phyloP scores from a whole-genome alignment of 1,140 invertebrate species.

The Drosophila fuyamai region DNA sequence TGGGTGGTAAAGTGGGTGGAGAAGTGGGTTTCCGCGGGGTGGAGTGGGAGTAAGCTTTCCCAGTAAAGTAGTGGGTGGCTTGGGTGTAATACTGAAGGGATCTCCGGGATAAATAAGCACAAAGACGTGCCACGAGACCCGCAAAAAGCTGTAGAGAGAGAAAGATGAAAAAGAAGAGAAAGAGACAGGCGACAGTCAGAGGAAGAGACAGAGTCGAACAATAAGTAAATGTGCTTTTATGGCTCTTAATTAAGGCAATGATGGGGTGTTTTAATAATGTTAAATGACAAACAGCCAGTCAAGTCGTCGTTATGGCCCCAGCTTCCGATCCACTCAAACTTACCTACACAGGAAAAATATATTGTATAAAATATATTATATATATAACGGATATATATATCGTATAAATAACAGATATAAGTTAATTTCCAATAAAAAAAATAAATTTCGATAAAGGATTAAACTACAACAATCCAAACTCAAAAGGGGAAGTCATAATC shows the following conservation, averaged over 20 bases:
- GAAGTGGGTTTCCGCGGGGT: slow-evolving; percentile 1
- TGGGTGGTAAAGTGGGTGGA: slow-evolving; percentile 14
- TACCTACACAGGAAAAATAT: not conserved
- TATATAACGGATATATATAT: too few relatives aligned
- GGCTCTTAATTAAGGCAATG: slow-evolving; percentile 85
- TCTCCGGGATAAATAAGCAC: slow-evolving; percentile 51
- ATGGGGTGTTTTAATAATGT: slow-evolving; percentile 85
- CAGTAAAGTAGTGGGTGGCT: slow-evolving; percentile 34
- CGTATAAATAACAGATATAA: not conserved
- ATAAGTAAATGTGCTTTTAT: slow-evolving; percentile 85
- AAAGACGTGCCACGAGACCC: slow-evolving; percentile 53
- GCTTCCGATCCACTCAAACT: slow-evolving; percentile 17
- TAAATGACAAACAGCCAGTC: slow-evolving; percentile 77
- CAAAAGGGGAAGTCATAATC: too few relatives aligned
- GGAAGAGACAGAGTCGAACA: slow-evolving; percentile 39
- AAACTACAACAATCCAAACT: too few relatives aligned
- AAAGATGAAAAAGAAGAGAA: not conserved
- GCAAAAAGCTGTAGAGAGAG: slow-evolving; percentile 13
- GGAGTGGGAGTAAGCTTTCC: slow-evolving; percentile 6
- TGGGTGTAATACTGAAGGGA: slow-evolving; percentile 1
- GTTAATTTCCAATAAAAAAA: not conserved
- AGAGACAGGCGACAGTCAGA: slow-evolving; percentile 30
- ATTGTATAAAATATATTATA: too few relatives aligned
- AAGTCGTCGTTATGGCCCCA: slow-evolving; percentile 34
- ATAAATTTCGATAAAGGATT: too few relatives aligned